Percentiles rank a stretch among this genome's conserved stretches.
Evolutionary conservation across 2,888 invertebrate species (phyloP).

Genomic region (Blomia tropicalis): DNA sequence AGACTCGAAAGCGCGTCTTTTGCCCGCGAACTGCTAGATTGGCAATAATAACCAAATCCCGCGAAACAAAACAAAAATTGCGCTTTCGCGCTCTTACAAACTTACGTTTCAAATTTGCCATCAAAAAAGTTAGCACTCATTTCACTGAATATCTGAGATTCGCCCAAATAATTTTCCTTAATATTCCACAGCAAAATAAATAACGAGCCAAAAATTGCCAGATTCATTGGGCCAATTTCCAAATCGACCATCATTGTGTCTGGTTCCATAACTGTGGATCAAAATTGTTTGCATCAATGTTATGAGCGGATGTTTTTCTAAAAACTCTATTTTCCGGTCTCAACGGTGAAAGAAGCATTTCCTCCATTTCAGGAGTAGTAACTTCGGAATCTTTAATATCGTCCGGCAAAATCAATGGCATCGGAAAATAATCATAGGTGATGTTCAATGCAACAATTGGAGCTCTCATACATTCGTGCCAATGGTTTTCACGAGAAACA

Average conservation of each 20-base stretch:
- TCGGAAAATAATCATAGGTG: constrained; percentile 76
- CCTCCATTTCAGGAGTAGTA: constrained; percentile 84
- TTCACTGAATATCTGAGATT: constrained; percentile 37
- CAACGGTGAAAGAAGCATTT: constrained; percentile 75
- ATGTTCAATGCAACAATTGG: constrained; percentile 83
- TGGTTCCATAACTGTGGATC: constrained; percentile 69
- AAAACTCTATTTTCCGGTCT: constrained; percentile 43
- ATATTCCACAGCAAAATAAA: constrained; percentile 42
- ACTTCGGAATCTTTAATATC: constrained; percentile 68
- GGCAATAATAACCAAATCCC: constrained; percentile 30
- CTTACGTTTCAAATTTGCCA: not conserved
- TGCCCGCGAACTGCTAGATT: too few species aligned
- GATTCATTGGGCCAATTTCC: constrained; percentile 81
- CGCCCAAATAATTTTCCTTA: constrained; percentile 42
- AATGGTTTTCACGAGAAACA: constrained; percentile 57
- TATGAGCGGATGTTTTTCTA: too few species aligned
- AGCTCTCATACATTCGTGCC: constrained; percentile 93
- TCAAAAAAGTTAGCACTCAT: constrained; percentile 22
- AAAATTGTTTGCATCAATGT: constrained; percentile 52
- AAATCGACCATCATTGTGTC: constrained; percentile 80
- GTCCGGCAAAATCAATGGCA: constrained; percentile 71
- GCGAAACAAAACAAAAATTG: too few species aligned
- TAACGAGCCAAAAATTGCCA: constrained; percentile 78
- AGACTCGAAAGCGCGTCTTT: not conserved
- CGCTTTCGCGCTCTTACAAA: too few species aligned